These are phyloP conservation scores for Calidris pygmaea DNA, from an alignment of 2,113 vertebrate species.

Conservation along the genomic window DNA sequence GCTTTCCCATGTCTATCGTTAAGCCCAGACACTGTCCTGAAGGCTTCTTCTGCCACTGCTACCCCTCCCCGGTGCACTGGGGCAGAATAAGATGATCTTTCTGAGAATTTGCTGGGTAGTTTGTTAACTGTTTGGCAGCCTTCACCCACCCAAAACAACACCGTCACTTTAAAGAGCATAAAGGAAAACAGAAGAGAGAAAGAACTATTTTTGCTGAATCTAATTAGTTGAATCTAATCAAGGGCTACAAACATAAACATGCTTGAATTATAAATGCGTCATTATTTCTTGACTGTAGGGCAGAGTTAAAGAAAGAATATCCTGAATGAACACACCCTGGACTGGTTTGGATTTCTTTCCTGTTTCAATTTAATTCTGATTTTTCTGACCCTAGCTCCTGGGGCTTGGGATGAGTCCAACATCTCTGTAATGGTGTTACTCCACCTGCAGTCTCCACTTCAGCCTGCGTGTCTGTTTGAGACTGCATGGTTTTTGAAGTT, in stretches of 20 bases:
- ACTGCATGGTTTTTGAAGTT: neutral
- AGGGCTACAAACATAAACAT: slow-evolving; percentile 31
- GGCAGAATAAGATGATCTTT: neutral
- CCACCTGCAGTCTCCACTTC: slow-evolving; percentile 44
- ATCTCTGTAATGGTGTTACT: slow-evolving; percentile 27
- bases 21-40: neutral
- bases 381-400: slow-evolving; percentile 56
- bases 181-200: slow-evolving; percentile 36
- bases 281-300: slow-evolving; percentile 63
- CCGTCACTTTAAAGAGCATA: neutral
- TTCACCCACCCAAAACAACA: neutral
- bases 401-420: slow-evolving; percentile 56
- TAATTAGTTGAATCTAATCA: slow-evolving; percentile 65
- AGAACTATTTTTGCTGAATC: slow-evolving; percentile 37
- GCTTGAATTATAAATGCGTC: slow-evolving; percentile 30
- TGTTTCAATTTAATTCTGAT: slow-evolving; percentile 21
- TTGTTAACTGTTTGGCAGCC: slow-evolving; percentile 29
- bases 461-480: neutral
- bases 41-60: neutral
- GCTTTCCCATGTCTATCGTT: neutral
- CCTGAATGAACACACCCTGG: slow-evolving; percentile 50
- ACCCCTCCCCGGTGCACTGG: neutral
- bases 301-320: slow-evolving; percentile 63
- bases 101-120: neutral
- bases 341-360: slow-evolving; percentile 57